Evolutionary conservation across 2,113 vertebrate genomes (phyloP), one percentile per base, ranked within the genome.

Genomic region (Thamnaconus septentrionalis): DNA sequence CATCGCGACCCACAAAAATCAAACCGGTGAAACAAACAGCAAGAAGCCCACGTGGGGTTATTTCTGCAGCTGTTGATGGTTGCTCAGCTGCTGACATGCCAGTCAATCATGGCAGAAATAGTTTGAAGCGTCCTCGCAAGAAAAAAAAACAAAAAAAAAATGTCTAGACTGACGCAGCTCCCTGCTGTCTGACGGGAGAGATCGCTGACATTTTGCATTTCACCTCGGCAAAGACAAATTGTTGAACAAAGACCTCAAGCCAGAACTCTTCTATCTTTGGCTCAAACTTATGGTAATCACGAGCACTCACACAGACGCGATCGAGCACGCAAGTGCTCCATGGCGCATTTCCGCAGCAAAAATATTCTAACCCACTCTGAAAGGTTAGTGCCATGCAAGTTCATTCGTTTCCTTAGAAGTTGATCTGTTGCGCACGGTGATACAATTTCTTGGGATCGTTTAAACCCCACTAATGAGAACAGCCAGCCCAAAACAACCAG

Each of bases 1-100:
- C 74, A 85, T 86, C 68, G 69, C 87, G 84, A 86, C 82, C 85
- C 84, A 88, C 76, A 88, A 87, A 85, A 84, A 85, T 80, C 82
- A 80, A 83, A 83, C 78, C 77, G 69, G 69, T 86, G 76, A 86
- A 87, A 84, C 87, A 50, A 89, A 87, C 82, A 85, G 80, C 76
- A 52, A 59, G 75, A 83, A 80, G 78, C 85, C 80, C 82, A 73
- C 77, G 73, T 73, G 82, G 75, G 79, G 72, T 82, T 86, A 81
- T 70, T 81, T 81, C 77, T 75, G 77, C 80, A 85, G 85, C 80
- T 82, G 80, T 75, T 89, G 85, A 82, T 80, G 80, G 80, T 78
- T 86, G 81, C 79, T 87, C 65, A 57, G 69, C 61, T 69, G 79
- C 81, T 78, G 80, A 84, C 80, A 73, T 67, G 81, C 72, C 85